Base-by-base conservation (phyloP, 1,140 invertebrate genomes). In the Papilio dardanus region DNA sequence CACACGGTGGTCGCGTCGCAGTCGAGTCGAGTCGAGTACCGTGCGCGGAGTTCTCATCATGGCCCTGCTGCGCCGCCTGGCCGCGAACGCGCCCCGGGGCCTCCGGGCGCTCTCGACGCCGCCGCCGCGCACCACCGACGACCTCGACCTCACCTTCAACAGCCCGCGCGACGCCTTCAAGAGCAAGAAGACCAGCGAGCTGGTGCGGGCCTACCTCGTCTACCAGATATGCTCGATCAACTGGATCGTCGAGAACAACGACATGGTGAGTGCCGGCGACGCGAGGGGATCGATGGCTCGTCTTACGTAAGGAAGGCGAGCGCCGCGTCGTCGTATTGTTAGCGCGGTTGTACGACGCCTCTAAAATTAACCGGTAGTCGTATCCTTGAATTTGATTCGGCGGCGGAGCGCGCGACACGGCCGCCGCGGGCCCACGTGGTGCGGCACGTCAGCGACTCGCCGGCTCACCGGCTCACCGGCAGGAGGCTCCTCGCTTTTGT, bases 161-260 rank as follows among this genome's bases (percentile, higher is more conserved):
- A 96, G 97, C 94, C 95, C 96, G 10, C 94, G 96, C 77, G 96
- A 97, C 62, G 95, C 97, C 35, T 97, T 97, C 91, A 98, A 98
- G 93, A 99, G 98, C 93, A 99, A 99, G 95, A 98, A 97, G 74
- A 99, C 97, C 75, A 96, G 94, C 93, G 99, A 99, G 94, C 95
- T 99, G 62, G 82, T 99, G 8, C 95, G 99, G 76, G 99, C 98
- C 24, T 97, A 98, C 85, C 83, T 99, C 82, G 99, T 99, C 58
- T 98, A 99, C 92, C 96, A 97, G 88, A 94, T 99, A 87, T 99
- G 99, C 93, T 97, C 97, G 42, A 95, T 97, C 87, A 96, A 97
- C 81, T 97, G 96, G 86, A 93, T 99, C 74, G 99, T 99, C 68
- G 97, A 99, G 86, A 96, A 99, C 94, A 99, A 99, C 89, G 97